Base-by-base conservation (phyloP, 2,797 vertebrate genomes). In the Sebastes iracundus region DNA sequence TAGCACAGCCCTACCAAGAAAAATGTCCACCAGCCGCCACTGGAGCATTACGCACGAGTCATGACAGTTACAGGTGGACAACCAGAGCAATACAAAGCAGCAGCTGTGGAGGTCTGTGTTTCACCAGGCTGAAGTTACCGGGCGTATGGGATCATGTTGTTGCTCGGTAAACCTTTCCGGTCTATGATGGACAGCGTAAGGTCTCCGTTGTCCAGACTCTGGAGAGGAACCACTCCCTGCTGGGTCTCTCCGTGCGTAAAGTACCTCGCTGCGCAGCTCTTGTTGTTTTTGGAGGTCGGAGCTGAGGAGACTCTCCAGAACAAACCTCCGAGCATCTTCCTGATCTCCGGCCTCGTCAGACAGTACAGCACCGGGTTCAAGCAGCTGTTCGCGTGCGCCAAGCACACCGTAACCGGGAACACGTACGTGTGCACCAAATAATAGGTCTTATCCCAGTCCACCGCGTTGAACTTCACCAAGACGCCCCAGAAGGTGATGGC, bases 401-500 rank as follows among this genome's bases (percentile, higher is more conserved):
- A 72, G 75, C 96, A 96, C 46, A 97, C 95, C 0, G 96, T 96
- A 27, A 96, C 87, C 0, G 96, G 96, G 83, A 96, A 96, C 42
- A 96, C 94, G 20, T 96, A 97, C 0, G 96, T 94, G 91, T 97
- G 96, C 49, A 96, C 91, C 87, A 86, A 90, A 83, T 96, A 97
- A 70, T 96, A 97, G 0, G 94, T 75, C 2, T 87, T 94, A 49
- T 96, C 95, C 96, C 96, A 96, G 80, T 94, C 83, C 22, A 91
- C 95, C 0, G 90, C 94, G 87, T 96, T 96, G 3, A 96, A 92
- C 82, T 97, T 97, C 18, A 97, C 96, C 79, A 97, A 72, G 7
- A 97, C 96, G 0, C 96, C 96, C 96, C 96, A 97, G 23, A 97
- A 93, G 0, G 96, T 96, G 74, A 95, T 95, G 59, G 95, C 94